Evolutionary conservation across 2,797 vertebrate genomes (phyloP).

Genomic region (Pseudocheirus occidentalis): DNA sequence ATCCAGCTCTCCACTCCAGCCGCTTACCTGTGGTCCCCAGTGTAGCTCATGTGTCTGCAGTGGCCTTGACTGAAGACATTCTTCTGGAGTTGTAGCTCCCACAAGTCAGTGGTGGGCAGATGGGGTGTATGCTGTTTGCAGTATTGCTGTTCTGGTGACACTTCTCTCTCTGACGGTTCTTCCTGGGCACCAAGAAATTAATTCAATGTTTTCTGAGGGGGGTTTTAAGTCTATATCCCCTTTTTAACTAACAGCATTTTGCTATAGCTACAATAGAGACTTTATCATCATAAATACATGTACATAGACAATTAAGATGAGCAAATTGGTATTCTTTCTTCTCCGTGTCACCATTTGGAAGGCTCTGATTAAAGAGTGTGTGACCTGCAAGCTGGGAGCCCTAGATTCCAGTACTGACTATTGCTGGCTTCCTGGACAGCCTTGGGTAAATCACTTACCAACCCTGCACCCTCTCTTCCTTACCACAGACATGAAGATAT

Average conservation of each 20-base stretch:
- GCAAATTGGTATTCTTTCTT: background rate
- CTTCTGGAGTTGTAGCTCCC: background rate
- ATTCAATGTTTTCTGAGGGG: background rate
- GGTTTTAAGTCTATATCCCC: background rate
- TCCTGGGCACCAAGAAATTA: background rate
- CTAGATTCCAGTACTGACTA: background rate
- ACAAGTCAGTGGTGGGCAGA: background rate
- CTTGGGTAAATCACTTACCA: background rate
- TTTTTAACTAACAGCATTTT: background rate
- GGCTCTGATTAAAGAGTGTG: background rate
- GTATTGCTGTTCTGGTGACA: background rate
- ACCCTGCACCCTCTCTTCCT: background rate
- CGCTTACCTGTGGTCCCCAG: background rate
- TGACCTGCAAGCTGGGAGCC: background rate
- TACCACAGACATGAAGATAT: background rate
- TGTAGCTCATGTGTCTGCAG: background rate
- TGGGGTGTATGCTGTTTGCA: background rate
- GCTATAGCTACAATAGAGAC: background rate
- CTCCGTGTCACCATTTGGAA: background rate
- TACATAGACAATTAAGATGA: background rate
- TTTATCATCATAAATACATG: background rate
- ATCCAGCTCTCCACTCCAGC: background rate
- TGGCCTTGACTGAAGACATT: background rate
- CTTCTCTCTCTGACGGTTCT: background rate
- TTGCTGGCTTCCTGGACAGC: background rate